Evolutionary conservation across 2,797 vertebrate species (phyloP).

Genomic region (Cryptoblepharus egeriae): DNA sequence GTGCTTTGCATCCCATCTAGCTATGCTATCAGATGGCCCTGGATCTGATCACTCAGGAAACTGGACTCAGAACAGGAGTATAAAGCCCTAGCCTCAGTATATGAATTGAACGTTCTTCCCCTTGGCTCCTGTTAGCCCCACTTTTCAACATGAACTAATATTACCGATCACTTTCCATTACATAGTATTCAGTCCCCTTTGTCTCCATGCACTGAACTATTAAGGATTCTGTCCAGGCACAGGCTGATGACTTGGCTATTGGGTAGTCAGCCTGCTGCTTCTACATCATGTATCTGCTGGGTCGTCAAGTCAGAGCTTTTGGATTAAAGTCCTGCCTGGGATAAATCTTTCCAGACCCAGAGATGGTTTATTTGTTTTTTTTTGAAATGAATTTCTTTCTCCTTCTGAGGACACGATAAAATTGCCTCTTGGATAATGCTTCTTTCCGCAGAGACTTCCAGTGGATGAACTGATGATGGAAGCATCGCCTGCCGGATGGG

Average conservation of each 20-base stretch:
- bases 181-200: neutral
- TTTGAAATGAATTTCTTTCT: conserved; percentile 8
- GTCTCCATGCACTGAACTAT: rapidly evolving
- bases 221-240: neutral
- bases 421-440: conserved; percentile 12
- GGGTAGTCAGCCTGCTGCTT: neutral
- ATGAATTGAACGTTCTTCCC: neutral
- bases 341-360: conserved; percentile 17
- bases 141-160: neutral
- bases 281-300: neutral
- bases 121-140: neutral
- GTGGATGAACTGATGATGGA: neutral
- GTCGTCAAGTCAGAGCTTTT: neutral
- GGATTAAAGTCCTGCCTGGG: neutral
- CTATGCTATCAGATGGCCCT: no score
- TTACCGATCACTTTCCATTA: neutral
- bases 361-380: conserved; percentile 10
- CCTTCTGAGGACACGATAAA: conserved; percentile 15
- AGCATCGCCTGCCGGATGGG: conserved; percentile 12
- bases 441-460: conserved; percentile 12
- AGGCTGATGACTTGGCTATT: neutral
- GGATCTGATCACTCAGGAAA: neutral
- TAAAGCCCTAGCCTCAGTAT: no score
- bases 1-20: no score
- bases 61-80: no score